These are phyloP conservation scores for Drosophila pseudotakahashii DNA, from an alignment of 2,888 invertebrate genomes.

Conservation along the genomic window DNA sequence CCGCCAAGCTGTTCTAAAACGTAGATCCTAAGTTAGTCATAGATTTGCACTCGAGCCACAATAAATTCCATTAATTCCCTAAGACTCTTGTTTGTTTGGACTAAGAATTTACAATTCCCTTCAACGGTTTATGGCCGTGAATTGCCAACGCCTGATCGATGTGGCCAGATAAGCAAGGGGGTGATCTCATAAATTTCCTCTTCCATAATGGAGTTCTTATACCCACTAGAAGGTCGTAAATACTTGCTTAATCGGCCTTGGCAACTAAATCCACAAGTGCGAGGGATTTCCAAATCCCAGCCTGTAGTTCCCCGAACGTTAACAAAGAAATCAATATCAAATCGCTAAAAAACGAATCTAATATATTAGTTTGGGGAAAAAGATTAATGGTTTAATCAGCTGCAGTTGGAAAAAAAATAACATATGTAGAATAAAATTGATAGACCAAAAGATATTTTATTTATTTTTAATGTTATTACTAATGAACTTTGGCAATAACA, in stretches of 20 bases:
- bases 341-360: not conserved
- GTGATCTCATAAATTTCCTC: conserved; percentile 32
- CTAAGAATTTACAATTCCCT: conserved; percentile 16
- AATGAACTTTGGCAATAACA: too few relatives aligned
- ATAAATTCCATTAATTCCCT: conserved; percentile 25
- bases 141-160: conserved; percentile 5
- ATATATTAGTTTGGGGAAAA: conserved; percentile 1
- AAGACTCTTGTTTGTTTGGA: conserved; percentile 4
- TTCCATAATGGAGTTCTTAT: not conserved
- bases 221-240: conserved; percentile 8
- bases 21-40: conserved; percentile 48
- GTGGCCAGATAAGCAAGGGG: conserved; percentile 3
- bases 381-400: not conserved
- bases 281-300: not conserved
- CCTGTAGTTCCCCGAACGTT: not conserved
- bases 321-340: not conserved
- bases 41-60: conserved; percentile 12
- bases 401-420: not conserved
- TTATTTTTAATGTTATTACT: too few relatives aligned
- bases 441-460: not conserved
- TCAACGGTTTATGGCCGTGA: conserved; percentile 12
- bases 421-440: not conserved
- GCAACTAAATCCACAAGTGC: conserved; percentile 11
- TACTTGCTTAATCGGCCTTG: conserved; percentile 18
- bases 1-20: conserved; percentile 58